Conservation (phyloP, 2,113 vertebrate genomes). For the Ariopsis seemanni region DNA sequence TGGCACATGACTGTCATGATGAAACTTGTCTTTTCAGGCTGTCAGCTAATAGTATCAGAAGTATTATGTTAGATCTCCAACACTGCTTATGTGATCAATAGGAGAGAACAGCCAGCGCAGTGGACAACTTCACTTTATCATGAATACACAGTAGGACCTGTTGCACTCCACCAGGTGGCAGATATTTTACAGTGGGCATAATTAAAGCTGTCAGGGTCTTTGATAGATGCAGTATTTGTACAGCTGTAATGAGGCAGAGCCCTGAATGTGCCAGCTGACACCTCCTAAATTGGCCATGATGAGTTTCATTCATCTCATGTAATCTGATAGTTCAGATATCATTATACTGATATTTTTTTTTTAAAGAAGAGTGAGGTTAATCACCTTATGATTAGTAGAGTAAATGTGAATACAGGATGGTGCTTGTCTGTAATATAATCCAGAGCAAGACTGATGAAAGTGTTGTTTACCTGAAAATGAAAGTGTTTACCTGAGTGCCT, state of each 20-base stretch:
- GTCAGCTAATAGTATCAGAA: background rate
- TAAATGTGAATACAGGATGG: background rate
- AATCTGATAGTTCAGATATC: background rate
- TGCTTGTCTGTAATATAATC: background rate
- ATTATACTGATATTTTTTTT: background rate
- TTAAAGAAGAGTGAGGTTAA: background rate
- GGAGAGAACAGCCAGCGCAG: background rate
- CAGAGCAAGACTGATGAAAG: background rate
- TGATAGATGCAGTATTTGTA: constrained; percentile 25
- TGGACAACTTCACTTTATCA: background rate
- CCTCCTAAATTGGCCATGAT: constrained; percentile 19
- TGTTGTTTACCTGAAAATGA: background rate
- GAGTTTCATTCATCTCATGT: background rate
- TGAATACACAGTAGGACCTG: background rate
- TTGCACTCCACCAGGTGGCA: constrained; percentile 48
- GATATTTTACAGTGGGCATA: background rate
- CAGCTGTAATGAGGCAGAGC: constrained; percentile 19
- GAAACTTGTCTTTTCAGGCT: background rate
- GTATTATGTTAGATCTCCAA: background rate
- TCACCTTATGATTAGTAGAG: background rate
- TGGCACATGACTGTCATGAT: too few species aligned
- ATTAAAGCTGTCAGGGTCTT: constrained; percentile 24
- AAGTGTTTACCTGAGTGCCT: background rate
- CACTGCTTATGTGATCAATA: background rate
- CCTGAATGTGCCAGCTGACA: background rate